Evolutionary conservation across 2,888 invertebrate genomes (phyloP).

Genomic region (Drosophila hamatofila): DNA sequence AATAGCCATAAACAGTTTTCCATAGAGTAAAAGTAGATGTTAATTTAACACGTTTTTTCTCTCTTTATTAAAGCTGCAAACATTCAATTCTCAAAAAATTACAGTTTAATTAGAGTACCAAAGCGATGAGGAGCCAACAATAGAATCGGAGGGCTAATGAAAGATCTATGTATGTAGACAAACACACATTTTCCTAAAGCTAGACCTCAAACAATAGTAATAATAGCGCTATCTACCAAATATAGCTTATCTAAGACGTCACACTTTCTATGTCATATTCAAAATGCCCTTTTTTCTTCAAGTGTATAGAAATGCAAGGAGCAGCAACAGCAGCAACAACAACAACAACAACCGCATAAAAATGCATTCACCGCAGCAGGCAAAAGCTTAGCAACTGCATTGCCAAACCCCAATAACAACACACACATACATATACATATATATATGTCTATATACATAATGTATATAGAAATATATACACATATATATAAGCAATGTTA

Average conservation of each 20-base stretch:
- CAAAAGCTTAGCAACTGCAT: slow-evolving; percentile 73
- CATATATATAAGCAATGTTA: slow-evolving; percentile 19
- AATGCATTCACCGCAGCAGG: slow-evolving; percentile 70
- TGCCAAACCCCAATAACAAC: slow-evolving; percentile 68
- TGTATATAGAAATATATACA: slow-evolving; percentile 13
- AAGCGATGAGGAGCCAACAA: too few species aligned
- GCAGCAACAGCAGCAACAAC: slow-evolving; percentile 34
- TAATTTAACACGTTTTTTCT: too few species aligned
- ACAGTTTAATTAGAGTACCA: too few species aligned
- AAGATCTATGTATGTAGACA: too few species aligned
- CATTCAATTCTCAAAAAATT: too few species aligned
- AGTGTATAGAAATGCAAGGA: slow-evolving; percentile 58
- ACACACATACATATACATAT: slow-evolving; percentile 39
- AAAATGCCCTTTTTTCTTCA: slow-evolving; percentile 1
- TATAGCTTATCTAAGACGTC: not conserved
- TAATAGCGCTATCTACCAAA: not conserved
- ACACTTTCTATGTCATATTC: not conserved
- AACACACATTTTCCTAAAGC: too few species aligned
- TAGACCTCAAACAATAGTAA: not conserved
- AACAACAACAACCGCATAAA: slow-evolving; percentile 51
- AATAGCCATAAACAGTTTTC: too few species aligned
- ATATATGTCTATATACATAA: slow-evolving; percentile 32
- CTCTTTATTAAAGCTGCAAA: too few species aligned
- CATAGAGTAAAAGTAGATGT: too few species aligned
- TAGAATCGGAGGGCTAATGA: too few species aligned